Percentiles rank a stretch among this genome's conserved stretches.
These are phyloP conservation scores for Hemibagrus wyckioides DNA, from an alignment of 2,113 vertebrate species.

Conservation along the genomic window DNA sequence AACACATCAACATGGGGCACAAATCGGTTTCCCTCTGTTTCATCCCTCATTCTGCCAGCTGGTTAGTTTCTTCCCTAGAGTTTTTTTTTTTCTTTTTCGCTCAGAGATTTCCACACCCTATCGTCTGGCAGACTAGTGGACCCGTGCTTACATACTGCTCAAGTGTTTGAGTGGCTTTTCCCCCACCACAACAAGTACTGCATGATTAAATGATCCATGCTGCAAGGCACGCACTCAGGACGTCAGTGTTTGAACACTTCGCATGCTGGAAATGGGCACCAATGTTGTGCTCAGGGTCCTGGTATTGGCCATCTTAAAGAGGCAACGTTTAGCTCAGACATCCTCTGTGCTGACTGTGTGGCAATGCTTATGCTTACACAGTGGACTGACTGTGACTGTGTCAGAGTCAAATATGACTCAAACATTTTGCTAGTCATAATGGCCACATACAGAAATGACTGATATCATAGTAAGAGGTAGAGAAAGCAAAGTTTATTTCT, in stretches of 20 bases:
- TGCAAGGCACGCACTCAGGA: background rate
- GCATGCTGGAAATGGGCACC: background rate
- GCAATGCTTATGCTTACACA: background rate
- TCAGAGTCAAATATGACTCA: background rate
- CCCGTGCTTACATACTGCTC: background rate
- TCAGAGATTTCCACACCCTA: background rate
- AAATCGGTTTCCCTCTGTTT: background rate
- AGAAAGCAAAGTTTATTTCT: background rate
- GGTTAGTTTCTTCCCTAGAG: constrained; percentile 6
- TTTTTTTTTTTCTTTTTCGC: background rate
- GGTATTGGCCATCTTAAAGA: background rate
- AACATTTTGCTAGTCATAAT: background rate
- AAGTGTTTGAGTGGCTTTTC: background rate
- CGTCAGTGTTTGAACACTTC: background rate
- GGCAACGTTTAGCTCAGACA: background rate
- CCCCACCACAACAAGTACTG: background rate
- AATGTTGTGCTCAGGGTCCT: background rate
- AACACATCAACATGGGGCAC: background rate
- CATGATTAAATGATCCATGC: background rate
- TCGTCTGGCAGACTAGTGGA: background rate
- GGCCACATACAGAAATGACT: background rate
- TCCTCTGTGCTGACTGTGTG: background rate
- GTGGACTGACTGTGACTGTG: background rate
- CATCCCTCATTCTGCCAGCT: background rate
- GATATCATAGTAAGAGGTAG: background rate